Base-by-base conservation (phyloP, 53 echinoderm and acorn worm genomes). In the Temnopleurus reevesii region DNA sequence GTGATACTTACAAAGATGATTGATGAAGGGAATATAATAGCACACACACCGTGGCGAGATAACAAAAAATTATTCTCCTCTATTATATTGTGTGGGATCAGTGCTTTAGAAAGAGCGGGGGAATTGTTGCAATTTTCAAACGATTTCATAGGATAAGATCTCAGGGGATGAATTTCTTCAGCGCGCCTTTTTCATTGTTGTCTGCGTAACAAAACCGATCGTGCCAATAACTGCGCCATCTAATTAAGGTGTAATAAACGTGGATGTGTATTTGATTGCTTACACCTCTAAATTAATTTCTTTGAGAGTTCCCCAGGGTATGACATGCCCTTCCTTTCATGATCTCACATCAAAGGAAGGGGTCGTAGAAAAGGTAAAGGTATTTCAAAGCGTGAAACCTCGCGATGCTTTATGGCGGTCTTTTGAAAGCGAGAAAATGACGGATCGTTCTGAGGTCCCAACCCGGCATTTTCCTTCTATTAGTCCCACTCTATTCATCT, bases 221-320 rank as follows among this genome's bases (percentile, higher is more conserved):
- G 29, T 60, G 60, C 43, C 60, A 36, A 60, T 85, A 59, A 60
- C 85, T 60, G 85, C 59, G 85, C 85, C 24, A 58, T 85, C 85
- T 60, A 85, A 85, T 85, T 85, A 85, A 85, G 85, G 59, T 7
- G 58, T 60, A 45, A 59, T 85, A 85, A 85, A 85, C n/a, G 60
- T 49, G 59, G 85, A 85, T 85, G 44, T 45, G 85, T 13, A 85
- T 85, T 85, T 85, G 85, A 85, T 85, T 85, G 46, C 85, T 59
- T 85, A 85, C 85, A 85, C 60, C 85, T 85, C 45, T 85, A 45
- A 85, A 85, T 85, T 85, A 85, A 85, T 85, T 85, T 60, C 85
- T 85, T 85, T 85, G 25, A 85, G 59, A 60, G 45, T 43, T 85
- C 85, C 85, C 85, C 24, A 25, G 85, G 60, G 85, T 41, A 85